phyloP scores from a whole-genome alignment of 2,888 invertebrate species.

The Campopleginae sp. region DNA sequence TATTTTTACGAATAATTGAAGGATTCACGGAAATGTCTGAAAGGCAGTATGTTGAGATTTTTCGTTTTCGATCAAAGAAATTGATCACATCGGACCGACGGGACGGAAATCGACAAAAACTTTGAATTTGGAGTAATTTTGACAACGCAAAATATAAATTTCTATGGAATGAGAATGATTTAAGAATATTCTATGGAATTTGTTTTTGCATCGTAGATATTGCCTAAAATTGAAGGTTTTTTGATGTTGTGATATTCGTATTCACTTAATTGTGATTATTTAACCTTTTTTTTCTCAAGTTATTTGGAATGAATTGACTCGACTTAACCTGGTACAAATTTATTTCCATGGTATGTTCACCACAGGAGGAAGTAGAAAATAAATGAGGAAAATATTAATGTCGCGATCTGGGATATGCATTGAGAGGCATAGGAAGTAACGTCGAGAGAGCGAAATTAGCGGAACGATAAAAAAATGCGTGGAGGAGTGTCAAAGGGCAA shows the following conservation, averaged over 20 bases:
- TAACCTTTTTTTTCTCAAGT: not conserved
- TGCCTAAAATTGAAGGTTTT: not conserved
- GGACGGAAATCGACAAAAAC: too few relatives aligned
- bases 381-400: constrained; percentile 14
- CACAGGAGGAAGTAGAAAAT: constrained; percentile 7
- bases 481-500: not conserved
- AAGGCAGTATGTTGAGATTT: constrained; percentile 61
- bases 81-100: not conserved
- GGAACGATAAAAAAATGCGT: constrained; percentile 34
- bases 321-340: constrained; percentile 58
- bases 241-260: not conserved
- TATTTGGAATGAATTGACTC: not conserved
- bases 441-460: constrained; percentile 30
- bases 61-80: constrained; percentile 8
- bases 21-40: constrained; percentile 49
- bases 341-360: constrained; percentile 55
- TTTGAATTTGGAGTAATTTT: not conserved
- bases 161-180: too few relatives aligned
- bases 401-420: constrained; percentile 40
- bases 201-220: not conserved
- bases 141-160: not conserved
- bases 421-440: constrained; percentile 9
- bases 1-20: constrained; percentile 30
- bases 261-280: not conserved
- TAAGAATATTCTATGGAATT: not conserved